These are phyloP conservation scores for fruit fly (Drosophila melanogaster) DNA, from an alignment of 1,140 invertebrate species.

Conservation along the genomic window Release_6_plus_ISO1_MT NT_037436.4:18819501-18820000, in stretches of 20 bases:
- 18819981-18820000: constrained; percentile 57
- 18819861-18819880: constrained; percentile 52
- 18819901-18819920: constrained; percentile 28
- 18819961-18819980: constrained; percentile 42
- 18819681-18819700: constrained; percentile 62
- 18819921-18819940: constrained; percentile 29
- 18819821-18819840: constrained; percentile 60
- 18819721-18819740: constrained; percentile 79
- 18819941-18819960: constrained; percentile 3
- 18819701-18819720: constrained; percentile 43
- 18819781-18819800: constrained; percentile 38
- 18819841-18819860: constrained; percentile 53
- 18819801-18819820: constrained; percentile 7
- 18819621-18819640: constrained; percentile 26
- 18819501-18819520: constrained; percentile 66
- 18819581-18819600: constrained; percentile 75
- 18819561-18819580: constrained; percentile 42
- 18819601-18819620: constrained; percentile 79
- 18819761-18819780: constrained; percentile 42
- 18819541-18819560: constrained; percentile 63
- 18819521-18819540: constrained; percentile 76
- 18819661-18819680: constrained; percentile 80
- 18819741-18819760: constrained; percentile 65
- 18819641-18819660: constrained; percentile 30
- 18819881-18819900: constrained; percentile 41